Base-by-base conservation (phyloP, 2,113 vertebrate genomes). In the Shinisaurus crocodilurus region DNA sequence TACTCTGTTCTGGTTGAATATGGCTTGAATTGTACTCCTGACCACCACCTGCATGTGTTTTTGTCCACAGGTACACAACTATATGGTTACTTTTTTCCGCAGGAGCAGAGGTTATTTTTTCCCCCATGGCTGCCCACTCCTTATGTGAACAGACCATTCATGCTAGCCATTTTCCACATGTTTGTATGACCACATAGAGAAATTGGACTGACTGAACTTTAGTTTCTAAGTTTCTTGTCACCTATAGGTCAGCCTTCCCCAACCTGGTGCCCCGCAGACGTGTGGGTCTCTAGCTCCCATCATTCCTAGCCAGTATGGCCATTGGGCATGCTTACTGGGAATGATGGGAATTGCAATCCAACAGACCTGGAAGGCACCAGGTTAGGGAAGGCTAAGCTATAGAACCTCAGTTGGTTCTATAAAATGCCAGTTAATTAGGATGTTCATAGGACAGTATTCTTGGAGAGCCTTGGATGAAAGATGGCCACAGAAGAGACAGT, bases 181-280 rank as follows among this genome's bases (percentile, higher is more conserved):
- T 45, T 86, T 88, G 37, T 34, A 25, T 94, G 94, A 95, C 93
- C 92, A 93, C 92, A 20, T 77, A 88, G 95, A 86, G 65, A 70
- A 79, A 65, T 88, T n/a, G 18, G 32, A 75, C 5, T 86, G 40
- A 34, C 27, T 63, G 57, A 77, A 87, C 27, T 87, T 75, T 82
- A 57, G 89, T 83, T 87, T 20, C 0, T 5, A 65, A 40, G 77
- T 72, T 82, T 92, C 69, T 77, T 43, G 67, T 65, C 37, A 6
- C 1, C 25, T 63, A 32, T 7, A 63, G 54, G n/a, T 34, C 9
- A 20, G 60, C 60, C 20, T 63, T 63, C 60, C 3, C 60, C 18
- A 63, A 20, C 20, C 20, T 18, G 60, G 18, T 23, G 16, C 60
- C 60, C 20, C 20, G 4, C 60, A 20, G 18, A 63, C 12, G 10